Evolutionary conservation across 2,888 invertebrate species (phyloP), one percentile per base, ranked within the genome.

Genomic region (Hyles lineata): DNA sequence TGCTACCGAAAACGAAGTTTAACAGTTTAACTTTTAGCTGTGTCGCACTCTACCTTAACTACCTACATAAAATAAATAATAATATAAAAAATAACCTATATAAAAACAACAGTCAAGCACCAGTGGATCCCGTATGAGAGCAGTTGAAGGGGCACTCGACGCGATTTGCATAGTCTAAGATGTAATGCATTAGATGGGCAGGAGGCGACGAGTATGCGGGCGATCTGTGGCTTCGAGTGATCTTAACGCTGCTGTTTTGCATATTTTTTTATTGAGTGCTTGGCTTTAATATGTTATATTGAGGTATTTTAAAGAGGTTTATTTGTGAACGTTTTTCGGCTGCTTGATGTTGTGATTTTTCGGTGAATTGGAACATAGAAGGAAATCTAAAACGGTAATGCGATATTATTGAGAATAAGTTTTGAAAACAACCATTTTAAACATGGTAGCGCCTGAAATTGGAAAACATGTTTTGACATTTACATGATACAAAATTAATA

Each of bases 121-220:
- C 55, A 55, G 52, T 80, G 73, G 67, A 78, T 58, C 63, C 35
- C 11, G 32, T 72, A 43, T 58, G 25, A 67, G 73, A 75, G 74
- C 70, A 72, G 63, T 35, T 78, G 75, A 74, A 84, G 80, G n/a
- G 75, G 15, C 79, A 71, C 78, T 84, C 78, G 75, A 79, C 78
- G 75, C 70, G 75, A 86, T 88, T 85, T 86, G 85, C 87, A 85
- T 87, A 85, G 82, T 86, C 85, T 87, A 82, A 85, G 86, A 85
- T 75, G 82, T 82, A 85, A 84, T 76, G 81, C 83, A 82, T 85
- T 83, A 81, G 75, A n/a, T 73, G 76, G 74, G 29, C 35, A 52
- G 70, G 62, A 77, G 79, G 73, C 43, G 72, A 60, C 58, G 71
- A 91, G 89, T 85, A 91, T 91, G 88, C 91, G 91, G 91, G 91